A percentile compares a stretch with the other conserved stretches of the same genome.
Conservation (phyloP, 2,797 vertebrate species). For the Cynodonichthys magdalenae region DNA sequence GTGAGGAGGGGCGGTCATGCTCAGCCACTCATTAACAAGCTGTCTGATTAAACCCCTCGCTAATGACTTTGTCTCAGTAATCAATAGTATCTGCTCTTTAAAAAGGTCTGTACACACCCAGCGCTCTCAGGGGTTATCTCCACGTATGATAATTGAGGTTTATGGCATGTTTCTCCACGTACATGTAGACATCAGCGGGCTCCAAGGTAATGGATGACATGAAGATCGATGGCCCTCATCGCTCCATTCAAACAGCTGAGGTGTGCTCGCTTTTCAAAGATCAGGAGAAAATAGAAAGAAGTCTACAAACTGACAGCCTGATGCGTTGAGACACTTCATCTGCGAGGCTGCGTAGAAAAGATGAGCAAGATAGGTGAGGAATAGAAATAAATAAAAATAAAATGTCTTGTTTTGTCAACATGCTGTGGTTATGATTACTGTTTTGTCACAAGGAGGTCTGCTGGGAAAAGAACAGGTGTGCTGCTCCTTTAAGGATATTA, state of each 20-base stretch:
- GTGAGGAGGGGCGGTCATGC: conserved; percentile 62
- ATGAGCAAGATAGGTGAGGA: neutral
- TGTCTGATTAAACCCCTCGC: conserved; percentile 75
- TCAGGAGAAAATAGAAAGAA: conserved; percentile 9
- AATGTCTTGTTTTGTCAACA: neutral
- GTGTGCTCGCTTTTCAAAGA: conserved; percentile 27
- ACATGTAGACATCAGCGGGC: conserved; percentile 33
- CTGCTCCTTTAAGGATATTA: conserved; percentile 25
- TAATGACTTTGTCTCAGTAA: conserved; percentile 80
- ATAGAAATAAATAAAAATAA: too few species aligned
- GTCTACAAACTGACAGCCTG: conserved; percentile 18
- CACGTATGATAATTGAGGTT: conserved; percentile 62
- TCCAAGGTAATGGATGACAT: conserved; percentile 56
- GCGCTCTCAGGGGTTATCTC: conserved; percentile 51
- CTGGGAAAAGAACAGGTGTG: conserved; percentile 55
- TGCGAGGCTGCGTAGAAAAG: neutral
- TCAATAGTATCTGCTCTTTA: conserved; percentile 79
- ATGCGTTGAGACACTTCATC: conserved; percentile 5
- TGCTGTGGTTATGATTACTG: conserved; percentile 1
- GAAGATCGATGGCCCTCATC: conserved; percentile 33
- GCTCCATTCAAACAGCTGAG: conserved; percentile 35
- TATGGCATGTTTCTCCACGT: conserved; percentile 40
- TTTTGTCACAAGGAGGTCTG: conserved; percentile 18
- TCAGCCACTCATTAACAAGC: conserved; percentile 77
- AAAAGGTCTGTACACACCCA: conserved; percentile 64